phyloP scores from a whole-genome alignment of 1,140 invertebrate species.

The Panulirus ornatus region DNA sequence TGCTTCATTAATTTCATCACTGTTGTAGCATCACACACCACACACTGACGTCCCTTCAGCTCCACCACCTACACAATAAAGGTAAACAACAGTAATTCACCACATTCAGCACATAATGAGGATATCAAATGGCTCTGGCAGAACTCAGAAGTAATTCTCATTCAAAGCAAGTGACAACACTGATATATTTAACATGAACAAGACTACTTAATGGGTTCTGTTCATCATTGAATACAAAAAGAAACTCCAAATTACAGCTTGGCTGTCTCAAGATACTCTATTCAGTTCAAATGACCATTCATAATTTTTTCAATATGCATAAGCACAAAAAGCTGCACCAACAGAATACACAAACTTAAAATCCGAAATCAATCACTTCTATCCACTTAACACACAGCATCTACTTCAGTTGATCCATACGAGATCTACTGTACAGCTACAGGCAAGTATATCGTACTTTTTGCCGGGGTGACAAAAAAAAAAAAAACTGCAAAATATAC shows the following conservation, averaged over 20 bases:
- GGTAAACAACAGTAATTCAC: neutral
- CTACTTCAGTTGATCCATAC: too few species aligned
- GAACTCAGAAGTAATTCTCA: too few species aligned
- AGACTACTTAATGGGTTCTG: neutral
- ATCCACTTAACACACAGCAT: too few species aligned
- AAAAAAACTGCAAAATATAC: too few species aligned
- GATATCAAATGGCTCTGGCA: neutral
- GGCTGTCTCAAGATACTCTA: neutral
- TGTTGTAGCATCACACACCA: constrained; percentile 42
- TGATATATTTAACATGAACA: neutral
- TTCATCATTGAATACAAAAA: neutral
- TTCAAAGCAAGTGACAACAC: neutral
- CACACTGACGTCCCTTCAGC: constrained; percentile 16
- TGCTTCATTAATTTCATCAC: constrained; percentile 41
- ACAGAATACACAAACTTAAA: too few species aligned
- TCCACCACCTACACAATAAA: constrained; percentile 38
- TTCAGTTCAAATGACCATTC: too few species aligned
- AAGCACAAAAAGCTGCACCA: too few species aligned
- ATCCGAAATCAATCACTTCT: too few species aligned
- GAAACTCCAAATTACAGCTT: neutral
- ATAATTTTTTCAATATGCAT: too few species aligned
- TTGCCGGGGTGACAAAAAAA: too few species aligned
- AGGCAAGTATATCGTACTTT: too few species aligned
- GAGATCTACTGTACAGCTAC: too few species aligned
- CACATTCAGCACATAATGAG: neutral